Evolutionary conservation across 2,113 vertebrate species (phyloP).

Genomic region (Pygoscelis adeliae): DNA sequence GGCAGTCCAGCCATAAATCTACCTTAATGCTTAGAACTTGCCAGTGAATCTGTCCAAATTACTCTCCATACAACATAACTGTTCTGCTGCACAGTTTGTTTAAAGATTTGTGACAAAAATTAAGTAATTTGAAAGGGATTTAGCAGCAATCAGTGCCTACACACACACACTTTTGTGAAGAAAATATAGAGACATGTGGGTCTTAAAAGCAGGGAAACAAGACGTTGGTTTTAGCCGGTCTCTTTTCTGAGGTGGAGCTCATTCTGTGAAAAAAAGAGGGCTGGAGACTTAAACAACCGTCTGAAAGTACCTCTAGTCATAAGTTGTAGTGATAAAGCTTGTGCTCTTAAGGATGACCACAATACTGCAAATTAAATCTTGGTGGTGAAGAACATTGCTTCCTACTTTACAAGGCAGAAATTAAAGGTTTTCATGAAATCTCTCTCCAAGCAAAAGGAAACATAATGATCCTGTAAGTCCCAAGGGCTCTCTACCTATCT

Average conservation of each 20-base stretch:
- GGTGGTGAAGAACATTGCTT: background rate
- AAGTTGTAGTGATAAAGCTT: background rate
- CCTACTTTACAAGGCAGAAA: slow-evolving; percentile 2
- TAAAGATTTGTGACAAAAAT: background rate
- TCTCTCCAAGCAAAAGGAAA: background rate
- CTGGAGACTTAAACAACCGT: background rate
- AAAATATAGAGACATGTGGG: background rate
- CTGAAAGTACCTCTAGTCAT: background rate
- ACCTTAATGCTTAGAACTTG: background rate
- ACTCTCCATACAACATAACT: background rate
- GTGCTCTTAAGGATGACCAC: slow-evolving; percentile 7
- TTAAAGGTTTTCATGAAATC: slow-evolving; percentile 36
- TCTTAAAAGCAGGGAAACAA: background rate
- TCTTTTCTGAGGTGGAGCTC: background rate
- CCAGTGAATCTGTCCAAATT: background rate
- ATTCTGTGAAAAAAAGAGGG: background rate
- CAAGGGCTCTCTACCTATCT: background rate
- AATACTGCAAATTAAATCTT: slow-evolving; percentile 49
- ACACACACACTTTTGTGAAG: background rate
- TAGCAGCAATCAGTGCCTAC: background rate
- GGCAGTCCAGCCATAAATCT: background rate
- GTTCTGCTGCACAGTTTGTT: background rate
- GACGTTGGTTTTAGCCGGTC: background rate
- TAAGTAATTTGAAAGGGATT: background rate
- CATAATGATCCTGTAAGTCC: background rate